These are phyloP conservation scores for Bovichtus diacanthus DNA, from an alignment of 2,797 vertebrate species.

Conservation along the genomic window DNA sequence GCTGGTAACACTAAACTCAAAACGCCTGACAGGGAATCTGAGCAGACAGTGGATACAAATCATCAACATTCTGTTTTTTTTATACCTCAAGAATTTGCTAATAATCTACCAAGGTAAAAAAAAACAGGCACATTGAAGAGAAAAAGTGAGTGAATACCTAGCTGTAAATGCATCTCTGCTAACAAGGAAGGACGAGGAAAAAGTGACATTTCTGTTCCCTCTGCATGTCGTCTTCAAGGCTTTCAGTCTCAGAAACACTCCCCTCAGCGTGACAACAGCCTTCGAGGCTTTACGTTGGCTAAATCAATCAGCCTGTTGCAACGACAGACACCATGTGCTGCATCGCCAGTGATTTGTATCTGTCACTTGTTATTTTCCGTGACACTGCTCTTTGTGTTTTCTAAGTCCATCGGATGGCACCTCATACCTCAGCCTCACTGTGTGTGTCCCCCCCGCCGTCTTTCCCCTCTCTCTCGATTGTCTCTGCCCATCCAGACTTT, in stretches of 20 bases:
- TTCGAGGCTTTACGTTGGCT: slow-evolving; percentile 41
- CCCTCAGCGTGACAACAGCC: slow-evolving; percentile 49
- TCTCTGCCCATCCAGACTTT: neutral
- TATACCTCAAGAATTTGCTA: no score
- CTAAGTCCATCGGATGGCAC: slow-evolving; percentile 26
- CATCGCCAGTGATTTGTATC: slow-evolving; percentile 60
- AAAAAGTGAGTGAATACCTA: neutral
- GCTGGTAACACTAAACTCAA: no score
- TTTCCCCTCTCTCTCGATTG: neutral
- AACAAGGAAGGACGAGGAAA: neutral
- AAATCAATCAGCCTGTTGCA: slow-evolving; percentile 55
- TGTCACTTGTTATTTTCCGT: slow-evolving; percentile 71
- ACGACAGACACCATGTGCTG: slow-evolving; percentile 38
- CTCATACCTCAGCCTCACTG: slow-evolving; percentile 12
- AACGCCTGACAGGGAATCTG: no score
- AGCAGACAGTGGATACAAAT: no score
- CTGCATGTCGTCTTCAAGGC: slow-evolving; percentile 6
- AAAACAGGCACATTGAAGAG: no score
- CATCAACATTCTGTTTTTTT: no score
- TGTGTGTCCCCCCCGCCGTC: neutral
- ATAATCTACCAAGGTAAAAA: no score
- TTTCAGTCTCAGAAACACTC: slow-evolving; percentile 32
- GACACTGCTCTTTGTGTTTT: slow-evolving; percentile 46
- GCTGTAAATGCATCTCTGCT: neutral
- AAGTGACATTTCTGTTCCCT: slow-evolving; percentile 7